Percentiles rank a stretch among this genome's conserved stretches.
Evolutionary conservation across 2,113 vertebrate species (phyloP).

Genomic region (Nyctibius bracteatus): DNA sequence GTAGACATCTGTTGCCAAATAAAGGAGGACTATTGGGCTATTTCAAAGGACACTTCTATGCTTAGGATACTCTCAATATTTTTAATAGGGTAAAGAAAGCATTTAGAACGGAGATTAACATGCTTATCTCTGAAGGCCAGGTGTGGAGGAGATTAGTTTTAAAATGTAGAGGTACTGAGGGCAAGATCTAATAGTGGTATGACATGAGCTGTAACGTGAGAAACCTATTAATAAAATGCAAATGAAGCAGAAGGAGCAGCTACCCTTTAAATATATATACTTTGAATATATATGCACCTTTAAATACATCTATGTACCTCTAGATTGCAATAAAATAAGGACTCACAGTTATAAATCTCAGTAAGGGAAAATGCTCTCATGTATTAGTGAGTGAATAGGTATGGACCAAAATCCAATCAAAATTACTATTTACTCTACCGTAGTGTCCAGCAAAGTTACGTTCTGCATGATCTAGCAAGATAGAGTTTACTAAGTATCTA

Average conservation of each 20-base stretch:
- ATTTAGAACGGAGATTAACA: background rate
- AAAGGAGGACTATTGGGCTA: background rate
- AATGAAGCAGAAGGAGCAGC: background rate
- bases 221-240: background rate
- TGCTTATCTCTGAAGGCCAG: background rate
- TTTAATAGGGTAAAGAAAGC: background rate
- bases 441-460: background rate
- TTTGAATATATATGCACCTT: background rate
- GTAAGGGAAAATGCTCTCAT: background rate
- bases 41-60: background rate
- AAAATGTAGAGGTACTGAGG: background rate
- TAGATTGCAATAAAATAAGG: background rate
- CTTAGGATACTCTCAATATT: background rate
- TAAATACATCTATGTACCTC: background rate
- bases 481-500: background rate
- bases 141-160: background rate
- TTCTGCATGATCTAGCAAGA: background rate
- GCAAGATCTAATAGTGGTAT: background rate
- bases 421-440: background rate
- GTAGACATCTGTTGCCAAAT: background rate
- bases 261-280: background rate
- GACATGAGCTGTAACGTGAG: background rate
- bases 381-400: background rate
- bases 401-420: background rate
- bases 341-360: background rate